Base-by-base conservation (phyloP, 92 coral and sea anemone species). In the Pocillopora meandrina region DNA sequence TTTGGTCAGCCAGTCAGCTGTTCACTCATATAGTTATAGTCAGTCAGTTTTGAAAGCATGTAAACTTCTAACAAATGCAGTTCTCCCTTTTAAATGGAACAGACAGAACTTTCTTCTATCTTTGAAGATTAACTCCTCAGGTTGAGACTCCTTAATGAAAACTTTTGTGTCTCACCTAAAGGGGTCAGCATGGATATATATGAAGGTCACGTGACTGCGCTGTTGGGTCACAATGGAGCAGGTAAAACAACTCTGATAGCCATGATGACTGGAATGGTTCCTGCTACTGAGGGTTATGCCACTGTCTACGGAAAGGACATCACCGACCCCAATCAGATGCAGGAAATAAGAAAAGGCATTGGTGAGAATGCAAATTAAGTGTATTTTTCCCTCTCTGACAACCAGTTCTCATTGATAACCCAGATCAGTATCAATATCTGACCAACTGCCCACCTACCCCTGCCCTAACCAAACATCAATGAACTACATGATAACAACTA, bases 161-260 rank as follows among this genome's bases (percentile, higher is more conserved):
- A 16, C 62, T 59, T 59, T 12, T 70, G 69, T 2, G 16, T 33
- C 12, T 42, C 18, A 20, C 42, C 65, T 20, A 11, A 10, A 95
- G 98, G 90, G 13, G 92, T 95, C 52, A 95, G 97, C n/a, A 85
- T 95, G 87, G 95, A 95, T 79, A 93, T 95, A 61, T 95, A 95
- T 76, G 97, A 93, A 74, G 98, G 98, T 23, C 98, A 95, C 61
- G 93, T 95, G 23, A 95, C 97, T 19, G 98, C 98, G 13, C 83
- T 95, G 26, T 84, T 95, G 78, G 98, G 98, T 61, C 98, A 95
- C 84, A 95, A 95, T 72, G 98, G 98, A 23, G 98, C 98, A 16
- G 98, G 98, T 12, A 95, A 95, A 88, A 84, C 98, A 19, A 95
- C 98, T 8, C 86, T 95, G 49, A 93, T 95, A 42, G 92, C 95